Conservation (phyloP, 2,888 invertebrate species). For the Lithophane socia region DNA sequence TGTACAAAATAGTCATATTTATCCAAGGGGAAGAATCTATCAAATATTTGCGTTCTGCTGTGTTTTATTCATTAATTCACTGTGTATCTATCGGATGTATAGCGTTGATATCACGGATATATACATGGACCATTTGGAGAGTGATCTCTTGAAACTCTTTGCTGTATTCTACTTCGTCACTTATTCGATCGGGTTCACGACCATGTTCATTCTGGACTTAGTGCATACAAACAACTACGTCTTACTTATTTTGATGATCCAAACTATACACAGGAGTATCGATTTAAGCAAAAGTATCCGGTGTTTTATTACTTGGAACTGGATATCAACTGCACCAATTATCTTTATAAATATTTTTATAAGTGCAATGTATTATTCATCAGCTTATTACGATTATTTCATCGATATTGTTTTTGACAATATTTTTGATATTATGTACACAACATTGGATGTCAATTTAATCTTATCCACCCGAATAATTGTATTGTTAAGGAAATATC, state of each 20-base stretch:
- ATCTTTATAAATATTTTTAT: constrained; percentile 23
- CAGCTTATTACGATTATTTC: constrained; percentile 21
- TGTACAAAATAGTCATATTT: constrained; percentile 10
- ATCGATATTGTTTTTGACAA: constrained; percentile 19
- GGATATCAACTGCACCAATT: constrained; percentile 13
- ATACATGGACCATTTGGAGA: constrained; percentile 6
- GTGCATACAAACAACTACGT: constrained; percentile 23
- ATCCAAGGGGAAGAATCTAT: constrained; percentile 13
- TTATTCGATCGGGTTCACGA: constrained; percentile 14
- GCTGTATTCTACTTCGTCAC: constrained; percentile 13
- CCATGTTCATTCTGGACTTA: constrained; percentile 16
- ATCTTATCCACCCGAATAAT: constrained; percentile 14
- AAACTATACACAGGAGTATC: neutral
- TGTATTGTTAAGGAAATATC: constrained; percentile 25
- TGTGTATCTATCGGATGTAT: constrained; percentile 22
- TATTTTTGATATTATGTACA: constrained; percentile 23
- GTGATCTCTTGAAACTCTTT: constrained; percentile 11
- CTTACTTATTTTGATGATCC: constrained; percentile 29
- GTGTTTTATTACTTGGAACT: constrained; percentile 29
- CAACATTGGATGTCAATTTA: constrained; percentile 24
- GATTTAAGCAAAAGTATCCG: constrained; percentile 9
- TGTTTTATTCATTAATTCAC: neutral
- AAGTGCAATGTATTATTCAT: constrained; percentile 18
- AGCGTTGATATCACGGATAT: constrained; percentile 3
- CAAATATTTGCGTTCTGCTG: constrained; percentile 2